Evolutionary conservation across 1,140 invertebrate genomes (phyloP), one percentile per base, ranked within the genome.

Genomic region (Euschistus heros): DNA sequence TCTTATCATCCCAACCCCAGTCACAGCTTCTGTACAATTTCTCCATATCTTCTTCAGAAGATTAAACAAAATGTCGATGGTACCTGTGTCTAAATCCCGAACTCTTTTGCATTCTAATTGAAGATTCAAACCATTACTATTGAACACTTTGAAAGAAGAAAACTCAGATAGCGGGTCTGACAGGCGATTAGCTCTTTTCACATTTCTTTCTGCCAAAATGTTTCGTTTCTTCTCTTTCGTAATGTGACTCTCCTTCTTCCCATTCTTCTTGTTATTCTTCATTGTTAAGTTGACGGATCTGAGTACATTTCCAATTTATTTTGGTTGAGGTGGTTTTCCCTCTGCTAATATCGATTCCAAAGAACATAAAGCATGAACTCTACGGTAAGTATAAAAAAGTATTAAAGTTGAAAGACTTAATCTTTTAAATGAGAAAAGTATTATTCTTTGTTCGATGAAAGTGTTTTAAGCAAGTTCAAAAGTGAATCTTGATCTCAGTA

Each of bases 1-100:
- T 80, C 52, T 80, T 77, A 61, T 81, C 81, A 69, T 84, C 84
- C 88, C 88, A 90, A 50, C 86, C 86, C 83, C 84, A 86, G 5
- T 82, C 81, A 75, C 85, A 85, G 8, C 78, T 76, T 70, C 86
- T 84, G 79, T 80, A 83, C 78, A 80, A 75, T 68, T 72, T 72
- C 71, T 79, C 78, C 81, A 84, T 83, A 74, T 84, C 67, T 75
- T 76, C 71, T 83, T 80, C 42, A 80, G 79, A 18, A 84, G 73
- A 69, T 79, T 75, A 67, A 82, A 79, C 44, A 79, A 76, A 79
- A 80, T 82, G 22, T 81, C 71, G 55, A 69, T 15, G 0, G 54
- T 63, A n/a, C 26, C 46, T 20, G 26, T 20, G 15, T 50, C 13
- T n/a, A 67, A 27, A 54, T 67, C 62, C 14, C 50, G 42, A 18